Evolutionary conservation across 2,888 invertebrate species (phyloP).

Genomic region (Camponotus fellah): DNA sequence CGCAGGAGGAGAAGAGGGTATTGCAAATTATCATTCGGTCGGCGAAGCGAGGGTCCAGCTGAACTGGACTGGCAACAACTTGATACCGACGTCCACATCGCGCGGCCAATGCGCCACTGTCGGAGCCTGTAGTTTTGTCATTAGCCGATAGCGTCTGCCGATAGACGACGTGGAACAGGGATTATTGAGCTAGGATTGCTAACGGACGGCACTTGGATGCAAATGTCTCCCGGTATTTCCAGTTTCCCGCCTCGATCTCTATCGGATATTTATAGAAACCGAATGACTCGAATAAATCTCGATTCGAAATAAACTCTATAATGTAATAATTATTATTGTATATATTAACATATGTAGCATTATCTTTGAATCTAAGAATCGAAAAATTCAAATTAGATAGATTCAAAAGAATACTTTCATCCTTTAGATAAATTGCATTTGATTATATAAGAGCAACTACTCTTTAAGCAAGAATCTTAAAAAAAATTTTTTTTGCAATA

Average conservation of each 20-base stretch:
- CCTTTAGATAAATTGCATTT: neutral
- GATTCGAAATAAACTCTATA: neutral
- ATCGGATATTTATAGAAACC: slow-evolving; percentile 44
- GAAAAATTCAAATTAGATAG: neutral
- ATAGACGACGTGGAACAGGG: slow-evolving; percentile 82
- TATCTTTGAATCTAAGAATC: neutral
- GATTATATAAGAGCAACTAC: neutral
- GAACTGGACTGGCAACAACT: slow-evolving; percentile 84
- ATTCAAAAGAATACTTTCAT: neutral
- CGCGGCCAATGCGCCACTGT: slow-evolving; percentile 69
- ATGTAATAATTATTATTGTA: slow-evolving; percentile 10
- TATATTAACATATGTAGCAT: neutral
- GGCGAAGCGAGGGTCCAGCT: slow-evolving; percentile 81
- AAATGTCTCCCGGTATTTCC: slow-evolving; percentile 78
- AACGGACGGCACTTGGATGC: slow-evolving; percentile 84
- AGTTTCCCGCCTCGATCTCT: slow-evolving; percentile 71
- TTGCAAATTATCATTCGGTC: slow-evolving; percentile 85
- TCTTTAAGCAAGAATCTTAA: neutral
- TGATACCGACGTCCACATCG: slow-evolving; percentile 81
- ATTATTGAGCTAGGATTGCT: slow-evolving; percentile 85
- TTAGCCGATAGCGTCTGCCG: slow-evolving; percentile 85
- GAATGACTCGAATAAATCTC: neutral
- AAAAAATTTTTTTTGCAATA: neutral
- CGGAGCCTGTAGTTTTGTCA: slow-evolving; percentile 86
- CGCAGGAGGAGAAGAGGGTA: slow-evolving; percentile 71